Evolutionary conservation across 2,888 invertebrate species (phyloP), one percentile per base, ranked within the genome.

Genomic region (Phania funesta): DNA sequence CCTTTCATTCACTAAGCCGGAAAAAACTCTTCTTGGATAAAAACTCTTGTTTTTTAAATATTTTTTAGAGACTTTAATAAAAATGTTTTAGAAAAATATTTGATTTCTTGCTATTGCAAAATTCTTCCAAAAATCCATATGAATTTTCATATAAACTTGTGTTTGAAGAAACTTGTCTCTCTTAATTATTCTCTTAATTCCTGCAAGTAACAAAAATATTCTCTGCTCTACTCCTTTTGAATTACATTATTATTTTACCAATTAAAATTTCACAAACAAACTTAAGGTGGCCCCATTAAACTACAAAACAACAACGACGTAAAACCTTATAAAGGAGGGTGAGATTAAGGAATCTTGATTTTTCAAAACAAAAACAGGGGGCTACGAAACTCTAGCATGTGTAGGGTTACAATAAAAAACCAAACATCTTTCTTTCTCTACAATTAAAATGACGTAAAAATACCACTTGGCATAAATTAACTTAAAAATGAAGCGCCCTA

Each of bases 391-490:
- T 68, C n/a, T 44, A 52, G 52, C 52, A 48, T 67, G 58, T 44
- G 46, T 26, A 35, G 26, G 18, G 18, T 68, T 60, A 52, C 3
- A 64, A 20, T 24, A 77, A 54, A 16, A 35, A 62, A 46, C 60
- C 18, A 54, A 62, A 64, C 56, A 73, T 50, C 44, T 73, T 65
- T 73, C 18, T 50, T 76, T 60, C 13, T 20, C 60, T 78, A 70
- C 74, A 82, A 78, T 82, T 60, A 83, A 75, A 77, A 56, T 76
- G 62, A 79, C 83, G 76, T 81, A 71, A 76, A 83, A 84, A 80
- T 71, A 81, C 83, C 80, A 84, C 82, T 84, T 82, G 84, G 84
- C 83, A 83, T 83, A 82, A 83, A 83, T 84, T 83, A 84, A 78
- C 79, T 80, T 76, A 67, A 54, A 64, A 74, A 74, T 64, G 64